Evolutionary conservation across 2,888 invertebrate species (phyloP).

Genomic region (Platycheirus rosarum): DNA sequence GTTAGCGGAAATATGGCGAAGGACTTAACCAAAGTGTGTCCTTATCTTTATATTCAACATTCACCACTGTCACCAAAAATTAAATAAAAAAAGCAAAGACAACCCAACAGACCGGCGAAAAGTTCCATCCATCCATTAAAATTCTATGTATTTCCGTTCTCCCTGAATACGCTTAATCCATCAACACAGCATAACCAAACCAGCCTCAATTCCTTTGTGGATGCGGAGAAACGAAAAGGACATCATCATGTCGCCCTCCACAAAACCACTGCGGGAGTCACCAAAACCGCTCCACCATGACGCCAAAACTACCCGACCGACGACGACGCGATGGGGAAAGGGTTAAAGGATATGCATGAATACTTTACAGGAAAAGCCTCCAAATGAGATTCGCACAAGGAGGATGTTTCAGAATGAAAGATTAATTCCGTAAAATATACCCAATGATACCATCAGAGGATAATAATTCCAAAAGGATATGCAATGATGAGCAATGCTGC

Average conservation of each 20-base stretch:
- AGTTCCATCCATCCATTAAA: slow-evolving; percentile 43
- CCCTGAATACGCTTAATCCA: slow-evolving; percentile 7
- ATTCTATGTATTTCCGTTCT: slow-evolving; percentile 54
- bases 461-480: slow-evolving; percentile 49
- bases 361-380: slow-evolving; percentile 42
- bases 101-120: slow-evolving; percentile 21
- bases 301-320: neutral
- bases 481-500: slow-evolving; percentile 23
- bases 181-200: slow-evolving; percentile 50
- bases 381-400: slow-evolving; percentile 61
- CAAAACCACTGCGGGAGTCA: slow-evolving; percentile 13
- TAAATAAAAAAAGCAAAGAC: neutral
- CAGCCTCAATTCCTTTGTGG: slow-evolving; percentile 57
- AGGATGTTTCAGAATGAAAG: slow-evolving; percentile 58
- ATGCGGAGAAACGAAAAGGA: slow-evolving; percentile 47
- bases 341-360: slow-evolving; percentile 17
- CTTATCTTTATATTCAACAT: slow-evolving; percentile 18
- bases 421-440: slow-evolving; percentile 48
- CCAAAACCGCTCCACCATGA: neutral
- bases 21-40: slow-evolving; percentile 18
- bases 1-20: neutral
- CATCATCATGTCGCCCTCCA: slow-evolving; percentile 16
- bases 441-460: slow-evolving; percentile 46
- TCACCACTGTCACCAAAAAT: neutral
- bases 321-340: neutral